These are phyloP conservation scores for Apodemus speciosus DNA, from an alignment of 2,113 vertebrate genomes.

Conservation along the genomic window DNA sequence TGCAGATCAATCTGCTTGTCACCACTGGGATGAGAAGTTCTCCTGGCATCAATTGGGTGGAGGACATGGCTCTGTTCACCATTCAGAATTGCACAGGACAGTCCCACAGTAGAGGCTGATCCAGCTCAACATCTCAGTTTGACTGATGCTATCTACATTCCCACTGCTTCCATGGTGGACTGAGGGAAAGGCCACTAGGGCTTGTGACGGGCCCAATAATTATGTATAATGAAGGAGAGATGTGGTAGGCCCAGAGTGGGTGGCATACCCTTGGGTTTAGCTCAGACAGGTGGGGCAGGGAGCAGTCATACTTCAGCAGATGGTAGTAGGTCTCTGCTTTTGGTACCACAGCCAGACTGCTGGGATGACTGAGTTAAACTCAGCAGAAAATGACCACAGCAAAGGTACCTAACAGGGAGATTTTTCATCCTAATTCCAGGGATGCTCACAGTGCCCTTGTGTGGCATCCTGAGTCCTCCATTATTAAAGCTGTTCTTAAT, in stretches of 20 bases:
- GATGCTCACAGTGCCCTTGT: conserved; percentile 55
- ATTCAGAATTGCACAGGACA: accelerated
- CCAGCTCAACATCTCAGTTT: not conserved
- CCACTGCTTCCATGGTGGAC: accelerated
- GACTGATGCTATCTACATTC: not conserved
- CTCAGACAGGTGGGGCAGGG: not conserved
- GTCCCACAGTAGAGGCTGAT: too few relatives aligned
- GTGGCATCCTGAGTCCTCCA: conserved; percentile 62
- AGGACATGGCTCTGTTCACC: not conserved
- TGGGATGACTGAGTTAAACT: not conserved
- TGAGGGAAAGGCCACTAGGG: not conserved
- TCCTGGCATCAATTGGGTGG: not conserved
- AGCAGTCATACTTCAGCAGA: not conserved
- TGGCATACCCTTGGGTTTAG: not conserved
- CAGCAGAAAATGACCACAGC: conserved; percentile 34
- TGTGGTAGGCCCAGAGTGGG: accelerated
- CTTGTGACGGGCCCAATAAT: not conserved
- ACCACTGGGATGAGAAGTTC: too few relatives aligned
- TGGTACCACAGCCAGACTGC: accelerated
- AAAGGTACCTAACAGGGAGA: conserved; percentile 42
- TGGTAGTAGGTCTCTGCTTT: not conserved
- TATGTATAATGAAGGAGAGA: not conserved
- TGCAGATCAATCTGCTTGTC: not conserved
- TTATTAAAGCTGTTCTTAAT: conserved; percentile 82
- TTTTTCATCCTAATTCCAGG: conserved; percentile 71